Conservation (phyloP, 1,140 invertebrate genomes). For the Aphidius gifuensis region DNA sequence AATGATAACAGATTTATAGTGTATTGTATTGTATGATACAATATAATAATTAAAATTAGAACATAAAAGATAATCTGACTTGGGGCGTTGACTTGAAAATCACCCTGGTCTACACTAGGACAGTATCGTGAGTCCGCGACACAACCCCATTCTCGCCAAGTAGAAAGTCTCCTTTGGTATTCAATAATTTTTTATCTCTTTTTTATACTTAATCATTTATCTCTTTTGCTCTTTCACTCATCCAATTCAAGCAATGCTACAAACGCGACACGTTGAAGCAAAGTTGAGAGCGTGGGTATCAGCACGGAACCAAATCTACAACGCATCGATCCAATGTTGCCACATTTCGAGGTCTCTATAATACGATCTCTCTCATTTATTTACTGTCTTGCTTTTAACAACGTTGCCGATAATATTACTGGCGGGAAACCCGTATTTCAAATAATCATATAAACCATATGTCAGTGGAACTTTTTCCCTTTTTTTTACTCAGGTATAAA, state of each 20-base stretch:
- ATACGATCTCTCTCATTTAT: conserved; percentile 23
- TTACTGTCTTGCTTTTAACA: conserved; percentile 15
- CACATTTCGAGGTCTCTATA: conserved; percentile 48
- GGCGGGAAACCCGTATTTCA: conserved; percentile 55
- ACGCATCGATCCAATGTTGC: conserved; percentile 49
- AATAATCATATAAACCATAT: conserved; percentile 34
- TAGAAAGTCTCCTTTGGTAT: conserved; percentile 52
- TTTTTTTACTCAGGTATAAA: too few species aligned
- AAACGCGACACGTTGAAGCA: conserved; percentile 30
- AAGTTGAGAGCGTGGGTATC: conserved; percentile 54
- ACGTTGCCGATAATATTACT: conserved; percentile 41
- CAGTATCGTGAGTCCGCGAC: conserved; percentile 17
- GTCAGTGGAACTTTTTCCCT: too few species aligned
- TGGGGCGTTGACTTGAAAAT: conserved; percentile 10
- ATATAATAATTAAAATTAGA: conserved; percentile 6
- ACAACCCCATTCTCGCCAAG: conserved; percentile 51
- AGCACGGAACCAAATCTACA: conserved; percentile 55
- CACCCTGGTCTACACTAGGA: conserved; percentile 15
- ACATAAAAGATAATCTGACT: conserved; percentile 7
- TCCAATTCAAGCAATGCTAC: conserved; percentile 3
- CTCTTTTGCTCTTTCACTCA: not conserved
- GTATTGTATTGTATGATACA: not conserved
- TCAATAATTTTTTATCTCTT: conserved; percentile 21
- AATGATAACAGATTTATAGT: too few species aligned
- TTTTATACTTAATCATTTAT: conserved; percentile 7